Evolutionary conservation across 2,888 invertebrate species (phyloP), one percentile per base, ranked within the genome.

Genomic region (Lymantria monacha): DNA sequence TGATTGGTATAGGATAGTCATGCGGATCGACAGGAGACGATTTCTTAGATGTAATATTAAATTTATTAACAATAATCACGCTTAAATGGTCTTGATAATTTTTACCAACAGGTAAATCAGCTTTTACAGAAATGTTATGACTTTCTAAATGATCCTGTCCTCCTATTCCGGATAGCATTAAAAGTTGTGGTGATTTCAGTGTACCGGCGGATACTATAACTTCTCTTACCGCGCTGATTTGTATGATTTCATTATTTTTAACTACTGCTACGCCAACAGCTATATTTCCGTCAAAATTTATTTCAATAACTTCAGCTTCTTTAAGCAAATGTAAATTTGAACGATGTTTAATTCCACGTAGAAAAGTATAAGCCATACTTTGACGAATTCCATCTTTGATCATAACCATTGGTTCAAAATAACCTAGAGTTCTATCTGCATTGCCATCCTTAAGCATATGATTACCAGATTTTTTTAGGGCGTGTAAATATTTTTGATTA

Each of bases 161-260:
- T 70, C 94, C 79, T 43, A 48, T 50, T 37, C 55, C 96, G 3
- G 95, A 95, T 3, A 96, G 73, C 94, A 95, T 93, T n/a, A 96
- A 81, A 1, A 96, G 72, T 76, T 95, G 94, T 0, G 96, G 95
- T 7, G 95, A 92, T 76, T 95, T 94, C 41, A 96, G 92, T 2
- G 95, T 92, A 5, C 95, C 96, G 0, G 94, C 95, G 45, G 93
- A 92, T 15, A 96, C 61, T 46, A 96, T 94, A 0, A 96, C 92
- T 76, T 95, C 95, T 66, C 93, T 94, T 41, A 81, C 89, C 1
- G 94, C 94, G 9, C 46, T 46, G 11, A 53, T 30, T 14, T 76
- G 31, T 75, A 59, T 7, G 56, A 72, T 8, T 38, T 57, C 13
- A 48, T 76, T 75, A 1, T 68, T 63, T 14, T 59, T 49, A 7